Evolutionary conservation across 2,797 vertebrate genomes (phyloP), one percentile per base, ranked within the genome.

Genomic region (Gallinago stenura): DNA sequence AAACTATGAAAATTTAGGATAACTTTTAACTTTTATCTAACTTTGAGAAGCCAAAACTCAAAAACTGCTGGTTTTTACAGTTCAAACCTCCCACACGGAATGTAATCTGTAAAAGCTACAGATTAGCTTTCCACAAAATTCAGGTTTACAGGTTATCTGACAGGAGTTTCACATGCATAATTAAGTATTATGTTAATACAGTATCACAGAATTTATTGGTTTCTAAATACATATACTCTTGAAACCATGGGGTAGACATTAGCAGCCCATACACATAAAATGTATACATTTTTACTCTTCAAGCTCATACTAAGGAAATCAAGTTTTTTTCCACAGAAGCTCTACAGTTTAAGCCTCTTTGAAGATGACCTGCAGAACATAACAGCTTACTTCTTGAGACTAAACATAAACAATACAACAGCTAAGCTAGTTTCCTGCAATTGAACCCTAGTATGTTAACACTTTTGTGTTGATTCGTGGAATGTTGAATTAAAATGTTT

Each of bases 21-120:
- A 56, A 92, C 65, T 96, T 91, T 73, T 19, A n/a, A 39, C 39
- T 39, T 39, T 39, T 15, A 6, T 75, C 83, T 86, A 88, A 94
- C 93, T 90, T 73, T 30, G 18, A 71, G 41, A 90, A 87, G 81
- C 41, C 76, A 77, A 39, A 96, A 61, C 61, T 96, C 86, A 94
- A 86, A 83, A 94, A 15, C 83, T 37, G 16, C 50, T 50, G 41
- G 0, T 2, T 90, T 83, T 78, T 50, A 83, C 17, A 30, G 13
- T 64, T 81, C 37, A 83, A 45, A 48, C 12, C 12, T 68, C 28
- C 8, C 1, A 0, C 0, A 1, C 15, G 31, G 26, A 33, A 21
- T 2, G 1, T 30, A 41, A 45, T 72, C 33, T 39, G 8, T 7
- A 83, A 4, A 0, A 77, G 7, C 12, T 30, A 70, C 31, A 48